Percentiles rank a stretch among this genome's conserved stretches.
These are phyloP conservation scores for Drosophila kanekoi DNA, from an alignment of 2,888 invertebrate species.

Conservation along the genomic window DNA sequence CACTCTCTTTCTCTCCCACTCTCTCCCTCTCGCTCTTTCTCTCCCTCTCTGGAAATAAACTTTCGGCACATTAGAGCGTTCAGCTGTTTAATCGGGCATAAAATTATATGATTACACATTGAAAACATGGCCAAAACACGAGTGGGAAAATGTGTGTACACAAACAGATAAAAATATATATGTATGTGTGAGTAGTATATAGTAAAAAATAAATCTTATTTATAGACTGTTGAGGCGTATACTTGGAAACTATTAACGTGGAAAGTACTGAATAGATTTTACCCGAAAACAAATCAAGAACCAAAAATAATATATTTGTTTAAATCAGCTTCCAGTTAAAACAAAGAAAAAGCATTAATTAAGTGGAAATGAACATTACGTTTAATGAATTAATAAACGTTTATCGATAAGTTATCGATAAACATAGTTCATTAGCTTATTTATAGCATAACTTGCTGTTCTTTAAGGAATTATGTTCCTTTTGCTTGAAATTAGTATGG, in stretches of 20 bases:
- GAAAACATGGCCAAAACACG: conserved; percentile 43
- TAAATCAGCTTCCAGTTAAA: not conserved
- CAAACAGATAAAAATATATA: not conserved
- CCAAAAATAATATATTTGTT: conserved; percentile 9
- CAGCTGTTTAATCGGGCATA: conserved; percentile 72
- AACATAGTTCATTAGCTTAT: too few species aligned
- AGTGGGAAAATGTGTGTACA: conserved; percentile 24
- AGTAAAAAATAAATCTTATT: conserved; percentile 9
- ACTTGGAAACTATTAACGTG: conserved; percentile 1
- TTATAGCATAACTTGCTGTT: too few species aligned
- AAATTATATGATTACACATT: conserved; percentile 64
- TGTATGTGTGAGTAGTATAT: not conserved
- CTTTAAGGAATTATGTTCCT: too few species aligned
- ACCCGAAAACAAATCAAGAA: conserved; percentile 2
- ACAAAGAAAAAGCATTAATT: not conserved
- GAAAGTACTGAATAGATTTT: conserved; percentile 8
- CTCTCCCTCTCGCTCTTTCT: conserved; percentile 43
- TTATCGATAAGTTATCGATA: too few species aligned
- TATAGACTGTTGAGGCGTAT: conserved; percentile 10
- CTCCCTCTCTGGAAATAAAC: conserved; percentile 68
- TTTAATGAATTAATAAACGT: not conserved
- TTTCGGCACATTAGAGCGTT: conserved; percentile 59
- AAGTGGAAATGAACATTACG: not conserved
- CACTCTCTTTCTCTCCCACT: conserved; percentile 34
- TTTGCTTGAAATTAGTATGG: too few species aligned